Evolutionary conservation across 2,113 vertebrate species (phyloP).

Genomic region (Upupa epops): DNA sequence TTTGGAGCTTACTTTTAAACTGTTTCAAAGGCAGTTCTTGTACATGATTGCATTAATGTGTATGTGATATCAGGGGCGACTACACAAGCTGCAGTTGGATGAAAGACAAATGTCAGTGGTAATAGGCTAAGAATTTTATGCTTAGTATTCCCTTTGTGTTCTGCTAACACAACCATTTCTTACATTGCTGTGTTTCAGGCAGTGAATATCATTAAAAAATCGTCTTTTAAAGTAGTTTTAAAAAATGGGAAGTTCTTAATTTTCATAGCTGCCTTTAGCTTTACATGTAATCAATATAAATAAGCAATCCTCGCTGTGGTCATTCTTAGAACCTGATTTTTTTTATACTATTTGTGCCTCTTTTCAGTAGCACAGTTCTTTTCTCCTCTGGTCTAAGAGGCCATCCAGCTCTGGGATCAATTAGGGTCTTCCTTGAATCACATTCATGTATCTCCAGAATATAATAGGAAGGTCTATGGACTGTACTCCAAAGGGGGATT

Average conservation of each 20-base stretch:
- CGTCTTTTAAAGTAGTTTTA: background rate
- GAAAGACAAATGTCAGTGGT: background rate
- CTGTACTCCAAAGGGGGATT: background rate
- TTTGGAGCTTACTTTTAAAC: background rate
- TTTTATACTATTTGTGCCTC: background rate
- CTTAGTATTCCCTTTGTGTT: background rate
- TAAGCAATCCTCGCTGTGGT: background rate
- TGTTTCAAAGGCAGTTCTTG: background rate
- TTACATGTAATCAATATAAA: background rate
- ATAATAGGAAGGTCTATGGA: background rate
- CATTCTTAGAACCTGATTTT: background rate
- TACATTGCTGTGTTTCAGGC: background rate
- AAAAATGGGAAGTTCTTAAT: background rate
- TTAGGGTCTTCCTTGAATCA: background rate
- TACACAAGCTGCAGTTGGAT: background rate
- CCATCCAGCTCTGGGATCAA: constrained; percentile 1
- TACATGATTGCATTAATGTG: background rate
- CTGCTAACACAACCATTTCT: background rate
- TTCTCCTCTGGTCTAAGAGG: background rate
- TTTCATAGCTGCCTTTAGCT: background rate
- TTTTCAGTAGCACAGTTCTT: background rate
- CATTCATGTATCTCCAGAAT: background rate
- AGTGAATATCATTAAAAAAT: background rate
- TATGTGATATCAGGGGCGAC: background rate
- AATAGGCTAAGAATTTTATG: background rate